Evolutionary conservation across 2,888 invertebrate genomes (phyloP).

Genomic region (Dryocosmus kuriphilus): DNA sequence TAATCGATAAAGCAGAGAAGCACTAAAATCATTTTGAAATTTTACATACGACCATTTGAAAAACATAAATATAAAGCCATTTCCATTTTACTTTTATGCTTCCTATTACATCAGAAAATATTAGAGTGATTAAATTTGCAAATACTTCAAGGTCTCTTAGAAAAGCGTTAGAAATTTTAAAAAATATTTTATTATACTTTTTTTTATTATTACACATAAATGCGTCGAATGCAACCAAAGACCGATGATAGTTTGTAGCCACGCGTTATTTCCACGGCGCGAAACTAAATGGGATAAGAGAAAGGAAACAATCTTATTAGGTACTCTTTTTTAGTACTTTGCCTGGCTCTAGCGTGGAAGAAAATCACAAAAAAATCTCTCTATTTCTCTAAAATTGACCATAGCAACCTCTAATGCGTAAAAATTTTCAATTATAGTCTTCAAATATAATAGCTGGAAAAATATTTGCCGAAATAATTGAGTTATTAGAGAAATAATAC

Average conservation of each 20-base stretch:
- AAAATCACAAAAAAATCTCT: constrained; percentile 11
- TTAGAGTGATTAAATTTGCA: too few relatives aligned
- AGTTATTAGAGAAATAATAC: too few relatives aligned
- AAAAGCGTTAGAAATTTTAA: too few relatives aligned
- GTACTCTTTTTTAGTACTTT: not conserved
- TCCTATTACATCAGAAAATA: too few relatives aligned
- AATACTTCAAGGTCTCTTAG: too few relatives aligned
- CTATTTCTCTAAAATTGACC: not conserved
- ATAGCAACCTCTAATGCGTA: not conserved
- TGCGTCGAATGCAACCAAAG: not conserved
- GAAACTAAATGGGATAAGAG: constrained; percentile 34
- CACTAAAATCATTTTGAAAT: not conserved
- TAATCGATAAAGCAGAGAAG: not conserved
- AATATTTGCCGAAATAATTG: not conserved
- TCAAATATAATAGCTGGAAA: not conserved
- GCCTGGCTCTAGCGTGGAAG: constrained; percentile 20
- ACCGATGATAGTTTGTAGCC: constrained; percentile 1
- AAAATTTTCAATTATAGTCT: not conserved
- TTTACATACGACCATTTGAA: not conserved
- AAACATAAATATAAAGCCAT: not conserved
- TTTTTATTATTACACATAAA: not conserved
- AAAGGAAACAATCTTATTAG: constrained; percentile 37
- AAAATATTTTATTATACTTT: not conserved
- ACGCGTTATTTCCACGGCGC: constrained; percentile 20
- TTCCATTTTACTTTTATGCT: too few relatives aligned